Conservation (phyloP, 1,140 invertebrate species). For the Zaprionus taronus region DNA sequence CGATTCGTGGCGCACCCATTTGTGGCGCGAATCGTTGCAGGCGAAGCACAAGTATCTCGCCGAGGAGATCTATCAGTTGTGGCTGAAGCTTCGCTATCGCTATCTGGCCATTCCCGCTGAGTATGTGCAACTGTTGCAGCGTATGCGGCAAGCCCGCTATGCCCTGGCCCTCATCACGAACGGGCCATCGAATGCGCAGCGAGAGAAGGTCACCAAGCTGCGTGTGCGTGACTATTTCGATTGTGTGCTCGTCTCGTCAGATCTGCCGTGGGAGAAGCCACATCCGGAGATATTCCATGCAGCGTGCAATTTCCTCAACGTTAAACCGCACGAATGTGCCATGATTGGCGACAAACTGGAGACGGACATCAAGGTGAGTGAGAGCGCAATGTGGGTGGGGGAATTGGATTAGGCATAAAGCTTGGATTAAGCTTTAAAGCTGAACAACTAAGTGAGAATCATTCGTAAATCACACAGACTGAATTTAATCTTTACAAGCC, state of each 20-base stretch:
- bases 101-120: slow-evolving; percentile 88
- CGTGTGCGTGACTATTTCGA: slow-evolving; percentile 90
- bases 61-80: slow-evolving; percentile 89
- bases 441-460: neutral
- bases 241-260: slow-evolving; percentile 91
- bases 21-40: slow-evolving; percentile 92
- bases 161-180: slow-evolving; percentile 92
- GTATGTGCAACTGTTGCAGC: slow-evolving; percentile 87
- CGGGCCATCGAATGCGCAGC: slow-evolving; percentile 92
- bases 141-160: slow-evolving; percentile 87
- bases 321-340: slow-evolving; percentile 89
- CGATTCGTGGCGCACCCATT: slow-evolving; percentile 89
- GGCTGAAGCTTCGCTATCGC: slow-evolving; percentile 90
- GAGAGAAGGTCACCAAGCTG: slow-evolving; percentile 92
- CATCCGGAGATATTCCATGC: slow-evolving; percentile 91
- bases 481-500: no score
- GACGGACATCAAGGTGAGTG: slow-evolving; percentile 90
- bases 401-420: neutral
- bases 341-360: slow-evolving; percentile 95
- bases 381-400: no score
- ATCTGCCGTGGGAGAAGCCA: slow-evolving; percentile 93
- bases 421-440: neutral
- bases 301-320: slow-evolving; percentile 90
- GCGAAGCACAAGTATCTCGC: slow-evolving; percentile 89
- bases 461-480: no score